Evolutionary conservation across 2,888 invertebrate species (phyloP).

Genomic region (Pachymerium ferrugineum): DNA sequence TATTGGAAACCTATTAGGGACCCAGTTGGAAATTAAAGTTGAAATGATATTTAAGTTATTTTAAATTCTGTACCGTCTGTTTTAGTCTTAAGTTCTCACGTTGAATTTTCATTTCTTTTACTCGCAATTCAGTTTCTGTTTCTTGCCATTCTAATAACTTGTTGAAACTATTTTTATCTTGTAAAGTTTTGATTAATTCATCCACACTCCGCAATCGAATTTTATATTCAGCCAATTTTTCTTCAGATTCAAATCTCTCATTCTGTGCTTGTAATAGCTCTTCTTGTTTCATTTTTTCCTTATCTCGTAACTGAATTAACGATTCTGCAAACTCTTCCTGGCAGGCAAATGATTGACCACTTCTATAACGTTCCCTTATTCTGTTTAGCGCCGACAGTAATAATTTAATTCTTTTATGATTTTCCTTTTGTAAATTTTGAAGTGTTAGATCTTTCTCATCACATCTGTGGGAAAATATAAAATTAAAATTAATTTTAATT

Average conservation of each 20-base stretch:
- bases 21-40: neutral
- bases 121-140: neutral
- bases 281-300: neutral
- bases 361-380: neutral
- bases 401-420: neutral
- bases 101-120: neutral
- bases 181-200: neutral
- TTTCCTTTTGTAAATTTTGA: neutral
- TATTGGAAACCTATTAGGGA: too few relatives aligned
- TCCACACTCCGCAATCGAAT: neutral
- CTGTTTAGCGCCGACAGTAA: neutral
- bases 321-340: neutral
- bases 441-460: neutral
- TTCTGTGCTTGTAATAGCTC: neutral
- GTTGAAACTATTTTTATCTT: neutral
- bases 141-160: neutral
- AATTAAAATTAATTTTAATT: neutral
- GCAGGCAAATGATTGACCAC: neutral
- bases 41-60: neutral
- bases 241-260: neutral
- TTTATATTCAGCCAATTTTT: neutral
- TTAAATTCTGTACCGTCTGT: neutral
- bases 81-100: neutral
- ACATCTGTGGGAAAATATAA: neutral
- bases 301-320: neutral